Base-by-base conservation (phyloP, 2,888 invertebrate species). In the Netelia fuscicornis region DNA sequence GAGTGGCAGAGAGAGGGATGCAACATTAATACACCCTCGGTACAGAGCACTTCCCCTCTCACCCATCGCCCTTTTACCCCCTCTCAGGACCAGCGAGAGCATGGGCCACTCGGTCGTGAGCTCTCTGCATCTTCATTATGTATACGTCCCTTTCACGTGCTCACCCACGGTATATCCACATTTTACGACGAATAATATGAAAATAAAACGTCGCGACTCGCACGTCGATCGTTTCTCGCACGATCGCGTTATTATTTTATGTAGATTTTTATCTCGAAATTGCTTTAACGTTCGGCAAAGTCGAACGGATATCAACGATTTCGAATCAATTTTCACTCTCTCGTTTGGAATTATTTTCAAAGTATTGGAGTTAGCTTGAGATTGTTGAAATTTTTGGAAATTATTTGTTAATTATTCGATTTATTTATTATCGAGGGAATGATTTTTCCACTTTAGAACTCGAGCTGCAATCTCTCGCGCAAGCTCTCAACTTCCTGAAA, bases 1-100 rank as follows among this genome's bases (percentile, higher is more conserved):
- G 88, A 88, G 82, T 87, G 87, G 87, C 84, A 86, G 84, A 86
- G 86, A 86, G 86, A 87, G 81, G 83, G 88, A 89, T 90, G 88
- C 89, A 89, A 90, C 89, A 90, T 89, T 89, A 89, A 90, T 90
- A 89, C 89, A 89, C 84, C 88, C 88, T 87, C 87, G 87, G 85
- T 87, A 87, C 81, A 54, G 76, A 58, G 68, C 60, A 77, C 20
- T 20, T 52, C 48, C 52, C 37, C 76, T 64, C 30, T 79, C 74
- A 20, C 30, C 23, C 83, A 84, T 81, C 83, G 81, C 86, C 86
- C 84, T 81, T 86, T 85, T 84, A 85, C 87, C 84, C 86, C 79
- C 77, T 83, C 80, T 71, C 74, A 78, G 76, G 74, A 64, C 70
- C 79, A 68, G 64, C 70, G 68, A 77, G 56, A 71, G 83, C 75